Base-by-base conservation (phyloP, 2,113 vertebrate genomes). In the Ceyx cyanopectus region DNA sequence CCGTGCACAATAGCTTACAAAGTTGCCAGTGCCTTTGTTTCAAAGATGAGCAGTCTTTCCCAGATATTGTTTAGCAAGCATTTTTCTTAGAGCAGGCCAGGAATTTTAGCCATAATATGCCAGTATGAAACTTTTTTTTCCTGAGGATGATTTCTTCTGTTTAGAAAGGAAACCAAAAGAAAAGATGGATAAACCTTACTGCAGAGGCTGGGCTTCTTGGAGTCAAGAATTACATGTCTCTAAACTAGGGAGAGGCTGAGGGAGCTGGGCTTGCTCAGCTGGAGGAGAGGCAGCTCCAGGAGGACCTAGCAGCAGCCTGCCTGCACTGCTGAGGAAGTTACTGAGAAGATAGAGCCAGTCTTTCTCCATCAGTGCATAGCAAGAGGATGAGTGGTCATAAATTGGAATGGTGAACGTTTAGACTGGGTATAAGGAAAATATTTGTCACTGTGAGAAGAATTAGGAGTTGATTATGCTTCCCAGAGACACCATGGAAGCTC, bases 1-100 rank as follows among this genome's bases (percentile, higher is more conserved):
- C 76, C 14, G 14, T 77, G 60, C 89, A 95, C 94, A 95, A 87
- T 89, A 91, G 87, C 61, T 86, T 29, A 4, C 53, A 46, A 60
- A 85, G 76, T 61, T 92, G 85, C 87, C 91, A 91, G 65, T 83
- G 81, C n/a, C 65, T 91, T 81, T 87, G 45, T 85, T 96, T 92
- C 57, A 85, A 56, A 77, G 68, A 85, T 74, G 76, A 78, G 75
- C 75, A 72, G 30, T 85, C 78, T 85, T 87, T 89, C 89, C 91
- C 85, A 89, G 75, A 89, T 87, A 94, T 65, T 94, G 79, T 91
- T 92, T 68, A 92, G 76, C 34, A 89, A 83, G 65, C 54, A 51
- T 94, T 87, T 90, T 92, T 94, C 81, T 79, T 85, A 70, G 67
- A 83, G 45, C 40, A 30, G 70, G 58, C 66, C 81, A 92, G 73